phyloP scores from a whole-genome alignment of 92 coral and sea anemone genomes.

The Bergia puertoricense region DNA sequence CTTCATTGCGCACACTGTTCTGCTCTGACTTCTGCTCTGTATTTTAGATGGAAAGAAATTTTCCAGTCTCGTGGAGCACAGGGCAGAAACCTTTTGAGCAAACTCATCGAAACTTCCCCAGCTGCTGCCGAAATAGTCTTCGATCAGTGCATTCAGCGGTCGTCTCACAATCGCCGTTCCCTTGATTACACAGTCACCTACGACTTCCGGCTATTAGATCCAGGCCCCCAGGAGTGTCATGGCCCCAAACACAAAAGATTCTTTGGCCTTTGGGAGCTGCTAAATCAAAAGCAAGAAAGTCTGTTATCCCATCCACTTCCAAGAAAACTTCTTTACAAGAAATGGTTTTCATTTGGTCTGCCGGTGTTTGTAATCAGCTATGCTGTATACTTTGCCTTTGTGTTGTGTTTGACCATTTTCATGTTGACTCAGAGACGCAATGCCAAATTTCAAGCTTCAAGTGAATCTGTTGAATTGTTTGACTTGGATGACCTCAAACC shows the following conservation, averaged over 20 bases:
- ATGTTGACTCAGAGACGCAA: conserved; percentile 59
- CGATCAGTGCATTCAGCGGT: conserved; percentile 79
- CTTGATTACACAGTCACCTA: conserved; percentile 65
- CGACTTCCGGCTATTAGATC: conserved; percentile 82
- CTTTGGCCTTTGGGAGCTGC: conserved; percentile 69
- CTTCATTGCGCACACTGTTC: background rate
- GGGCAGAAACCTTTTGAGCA: conserved; percentile 61
- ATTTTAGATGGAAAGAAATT: conserved; percentile 36
- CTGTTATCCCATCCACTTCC: conserved; percentile 77
- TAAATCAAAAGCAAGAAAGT: conserved; percentile 57
- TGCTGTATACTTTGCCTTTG: conserved; percentile 50
- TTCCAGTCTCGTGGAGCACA: conserved; percentile 30
- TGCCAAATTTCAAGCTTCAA: background rate
- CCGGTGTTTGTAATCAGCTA: conserved; percentile 62
- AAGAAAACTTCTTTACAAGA: conserved; percentile 62
- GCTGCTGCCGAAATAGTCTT: conserved; percentile 73
- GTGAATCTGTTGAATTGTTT: too few relatives aligned
- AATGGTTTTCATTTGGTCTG: conserved; percentile 78
- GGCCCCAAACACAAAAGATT: conserved; percentile 51
- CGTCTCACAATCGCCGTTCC: conserved; percentile 48
- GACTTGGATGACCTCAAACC: conserved; percentile 29
- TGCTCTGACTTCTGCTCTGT: too few relatives aligned
- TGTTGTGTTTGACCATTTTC: conserved; percentile 59
- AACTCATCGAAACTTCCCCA: conserved; percentile 74
- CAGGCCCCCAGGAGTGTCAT: conserved; percentile 63